These are phyloP conservation scores for Chaetorhynchus papuensis DNA, from an alignment of 2,113 vertebrate genomes.

Conservation along the genomic window DNA sequence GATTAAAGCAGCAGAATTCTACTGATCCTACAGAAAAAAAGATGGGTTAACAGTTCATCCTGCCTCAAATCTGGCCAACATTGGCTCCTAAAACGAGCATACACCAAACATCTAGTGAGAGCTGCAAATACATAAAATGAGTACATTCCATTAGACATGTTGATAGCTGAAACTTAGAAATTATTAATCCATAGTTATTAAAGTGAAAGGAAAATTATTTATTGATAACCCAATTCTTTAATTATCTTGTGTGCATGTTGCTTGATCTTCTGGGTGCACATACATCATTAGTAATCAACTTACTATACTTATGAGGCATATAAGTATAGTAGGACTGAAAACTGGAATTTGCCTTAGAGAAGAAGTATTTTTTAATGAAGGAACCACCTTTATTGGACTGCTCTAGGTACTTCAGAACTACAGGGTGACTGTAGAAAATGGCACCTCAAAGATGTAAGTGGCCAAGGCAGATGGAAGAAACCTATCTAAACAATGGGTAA, in stretches of 20 bases:
- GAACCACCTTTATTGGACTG: not conserved
- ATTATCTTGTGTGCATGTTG: not conserved
- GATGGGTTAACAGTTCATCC: rapidly evolving
- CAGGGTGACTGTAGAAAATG: not conserved
- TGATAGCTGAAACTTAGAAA: not conserved
- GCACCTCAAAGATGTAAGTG: not conserved
- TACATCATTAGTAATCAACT: not conserved
- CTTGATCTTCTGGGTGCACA: not conserved
- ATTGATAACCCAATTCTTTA: not conserved
- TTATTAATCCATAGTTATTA: not conserved
- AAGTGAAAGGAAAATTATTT: not conserved
- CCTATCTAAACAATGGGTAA: not conserved
- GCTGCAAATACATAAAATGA: not conserved
- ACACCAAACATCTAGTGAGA: not conserved
- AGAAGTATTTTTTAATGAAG: not conserved
- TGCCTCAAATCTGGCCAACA: not conserved
- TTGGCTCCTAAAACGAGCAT: not conserved
- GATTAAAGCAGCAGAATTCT: not conserved
- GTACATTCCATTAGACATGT: not conserved
- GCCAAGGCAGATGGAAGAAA: not conserved
- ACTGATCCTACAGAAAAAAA: not conserved
- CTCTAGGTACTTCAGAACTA: not conserved
- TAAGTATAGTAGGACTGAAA: not conserved
- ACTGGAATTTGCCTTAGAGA: not conserved
- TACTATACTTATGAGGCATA: not conserved